A percentile compares a stretch with the other conserved stretches of the same genome.
These are phyloP conservation scores for Punctoribates punctum DNA, from an alignment of 2,888 invertebrate genomes.

Conservation along the genomic window DNA sequence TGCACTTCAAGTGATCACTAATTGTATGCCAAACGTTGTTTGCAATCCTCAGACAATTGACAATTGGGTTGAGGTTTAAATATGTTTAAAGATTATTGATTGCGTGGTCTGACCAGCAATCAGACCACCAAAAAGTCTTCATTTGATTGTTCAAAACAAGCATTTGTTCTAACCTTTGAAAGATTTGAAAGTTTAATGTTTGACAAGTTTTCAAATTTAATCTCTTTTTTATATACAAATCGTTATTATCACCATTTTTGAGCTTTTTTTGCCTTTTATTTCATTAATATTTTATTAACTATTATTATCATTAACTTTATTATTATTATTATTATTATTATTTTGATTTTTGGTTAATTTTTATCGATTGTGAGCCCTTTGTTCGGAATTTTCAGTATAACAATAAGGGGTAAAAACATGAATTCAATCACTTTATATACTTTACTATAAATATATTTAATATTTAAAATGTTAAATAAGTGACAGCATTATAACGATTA, in stretches of 20 bases:
- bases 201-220: neutral
- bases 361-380: neutral
- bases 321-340: no score
- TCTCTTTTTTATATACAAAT: slow-evolving; percentile 18
- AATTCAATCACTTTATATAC: neutral
- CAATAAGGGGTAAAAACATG: neutral
- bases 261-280: slow-evolving; percentile 11
- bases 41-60: slow-evolving; percentile 5
- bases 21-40: neutral
- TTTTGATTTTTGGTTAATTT: slow-evolving; percentile 8
- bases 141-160: slow-evolving; percentile 19
- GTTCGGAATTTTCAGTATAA: slow-evolving; percentile 1
- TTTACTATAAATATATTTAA: slow-evolving; percentile 1
- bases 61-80: neutral
- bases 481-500: slow-evolving; percentile 2
- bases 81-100: neutral
- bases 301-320: no score
- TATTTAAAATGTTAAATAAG: neutral
- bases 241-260: slow-evolving; percentile 11
- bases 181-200: slow-evolving; percentile 10
- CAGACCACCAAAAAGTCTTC: slow-evolving; percentile 22
- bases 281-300: neutral
- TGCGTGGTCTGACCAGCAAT: neutral
- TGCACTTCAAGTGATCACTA: slow-evolving; percentile 26
- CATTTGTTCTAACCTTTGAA: slow-evolving; percentile 6